Percentiles rank a stretch among this genome's conserved stretches.
These are phyloP conservation scores for Pimpla rufipes DNA, from an alignment of 2,888 invertebrate genomes.

Conservation along the genomic window DNA sequence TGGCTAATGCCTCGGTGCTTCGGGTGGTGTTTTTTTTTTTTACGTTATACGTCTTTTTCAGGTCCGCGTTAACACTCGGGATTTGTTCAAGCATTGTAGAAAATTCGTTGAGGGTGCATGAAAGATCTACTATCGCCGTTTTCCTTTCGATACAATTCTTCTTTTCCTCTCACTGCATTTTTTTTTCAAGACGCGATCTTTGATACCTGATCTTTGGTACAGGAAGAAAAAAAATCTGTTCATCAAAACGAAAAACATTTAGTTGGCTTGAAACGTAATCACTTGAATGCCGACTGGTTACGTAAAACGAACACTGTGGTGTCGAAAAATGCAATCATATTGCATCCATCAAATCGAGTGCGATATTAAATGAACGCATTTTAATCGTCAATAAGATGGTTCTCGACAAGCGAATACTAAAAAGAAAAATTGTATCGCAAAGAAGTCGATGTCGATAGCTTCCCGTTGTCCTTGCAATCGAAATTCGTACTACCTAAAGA, in stretches of 20 bases:
- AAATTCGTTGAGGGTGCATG: slow-evolving; percentile 31
- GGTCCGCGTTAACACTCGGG: slow-evolving; percentile 29
- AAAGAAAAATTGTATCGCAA: slow-evolving; percentile 3
- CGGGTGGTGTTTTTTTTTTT: slow-evolving; percentile 26
- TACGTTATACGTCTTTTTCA: slow-evolving; percentile 58
- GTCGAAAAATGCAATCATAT: too few relatives aligned
- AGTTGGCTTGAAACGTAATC: too few relatives aligned
- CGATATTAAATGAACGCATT: too few relatives aligned
- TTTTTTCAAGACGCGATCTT: slow-evolving; percentile 8
- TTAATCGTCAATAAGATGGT: too few relatives aligned
- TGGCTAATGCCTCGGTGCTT: slow-evolving; percentile 37
- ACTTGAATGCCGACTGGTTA: too few relatives aligned
- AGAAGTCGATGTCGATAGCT: background rate
- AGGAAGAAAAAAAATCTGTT: too few relatives aligned
- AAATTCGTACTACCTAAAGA: slow-evolving; percentile 20
- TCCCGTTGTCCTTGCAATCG: slow-evolving; percentile 3
- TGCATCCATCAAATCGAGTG: too few relatives aligned
- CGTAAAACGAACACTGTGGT: too few relatives aligned
- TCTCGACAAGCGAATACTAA: too few relatives aligned
- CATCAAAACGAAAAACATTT: too few relatives aligned
- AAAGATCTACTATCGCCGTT: slow-evolving; percentile 10
- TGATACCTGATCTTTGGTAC: background rate
- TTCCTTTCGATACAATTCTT: slow-evolving; percentile 12
- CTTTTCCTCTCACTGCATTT: background rate
- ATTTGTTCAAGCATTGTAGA: slow-evolving; percentile 16